phyloP scores from a whole-genome alignment of 1,140 invertebrate species.

The Cyclargus thomasi region DNA sequence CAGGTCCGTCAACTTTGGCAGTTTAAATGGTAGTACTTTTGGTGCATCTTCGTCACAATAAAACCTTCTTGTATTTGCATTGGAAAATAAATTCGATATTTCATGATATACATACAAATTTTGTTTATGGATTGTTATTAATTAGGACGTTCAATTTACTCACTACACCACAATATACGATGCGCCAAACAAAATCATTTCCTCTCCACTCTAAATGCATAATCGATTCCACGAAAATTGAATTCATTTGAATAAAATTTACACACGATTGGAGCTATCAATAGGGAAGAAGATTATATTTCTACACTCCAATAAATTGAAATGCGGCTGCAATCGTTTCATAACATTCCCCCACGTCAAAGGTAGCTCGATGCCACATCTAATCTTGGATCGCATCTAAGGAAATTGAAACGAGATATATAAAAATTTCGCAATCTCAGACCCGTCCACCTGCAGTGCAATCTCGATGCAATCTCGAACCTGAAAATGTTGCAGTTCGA shows the following conservation, averaged over 20 bases:
- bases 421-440: conserved; percentile 35
- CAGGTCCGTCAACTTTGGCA: no score
- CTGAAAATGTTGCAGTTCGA: conserved; percentile 21
- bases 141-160: not conserved
- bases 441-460: conserved; percentile 31
- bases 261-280: conserved; percentile 16
- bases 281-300: conserved; percentile 15
- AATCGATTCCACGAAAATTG: not conserved
- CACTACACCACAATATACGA: not conserved
- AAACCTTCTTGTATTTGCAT: no score
- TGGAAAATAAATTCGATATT: no score
- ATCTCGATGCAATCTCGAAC: conserved; percentile 28
- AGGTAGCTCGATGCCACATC: conserved; percentile 23
- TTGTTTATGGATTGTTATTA: no score
- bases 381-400: conserved; percentile 34
- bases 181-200: not conserved
- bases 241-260: conserved; percentile 13
- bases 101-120: no score
- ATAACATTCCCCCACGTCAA: conserved; percentile 18
- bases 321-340: conserved; percentile 17
- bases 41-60: no score
- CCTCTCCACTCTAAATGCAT: not conserved
- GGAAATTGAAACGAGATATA: conserved; percentile 36
- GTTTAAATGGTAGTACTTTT: no score
- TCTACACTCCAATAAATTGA: conserved; percentile 20